Conservation (phyloP, 2,113 vertebrate species). For the Butorides virescens region DNA sequence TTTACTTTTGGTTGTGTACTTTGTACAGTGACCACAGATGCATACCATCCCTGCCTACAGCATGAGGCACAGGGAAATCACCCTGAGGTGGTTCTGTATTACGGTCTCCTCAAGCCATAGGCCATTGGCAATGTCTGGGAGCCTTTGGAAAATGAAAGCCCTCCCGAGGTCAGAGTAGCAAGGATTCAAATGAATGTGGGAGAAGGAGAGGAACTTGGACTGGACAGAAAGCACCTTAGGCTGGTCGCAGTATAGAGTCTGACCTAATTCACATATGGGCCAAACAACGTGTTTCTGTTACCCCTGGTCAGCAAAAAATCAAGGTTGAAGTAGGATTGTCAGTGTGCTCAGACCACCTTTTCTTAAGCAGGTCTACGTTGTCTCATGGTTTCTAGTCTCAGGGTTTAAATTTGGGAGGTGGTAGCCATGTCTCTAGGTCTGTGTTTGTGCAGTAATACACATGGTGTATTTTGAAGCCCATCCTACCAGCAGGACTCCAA, state of each 20-base stretch:
- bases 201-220: not conserved
- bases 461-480: not conserved
- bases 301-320: not conserved
- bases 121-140: not conserved
- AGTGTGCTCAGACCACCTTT: not conserved
- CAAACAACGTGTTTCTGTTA: not conserved
- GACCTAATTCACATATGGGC: not conserved
- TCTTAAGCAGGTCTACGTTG: not conserved
- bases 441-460: not conserved
- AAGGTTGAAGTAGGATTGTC: not conserved
- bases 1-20: not conserved
- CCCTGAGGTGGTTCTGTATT: not conserved
- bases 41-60: not conserved
- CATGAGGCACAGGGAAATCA: rapidly evolving
- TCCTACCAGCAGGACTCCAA: not conserved
- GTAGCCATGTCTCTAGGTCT: not conserved
- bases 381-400: not conserved
- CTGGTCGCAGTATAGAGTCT: not conserved
- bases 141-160: not conserved
- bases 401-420: not conserved
- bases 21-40: rapidly evolving
- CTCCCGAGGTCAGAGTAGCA: not conserved
- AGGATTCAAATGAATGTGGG: not conserved
- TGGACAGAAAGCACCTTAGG: not conserved
- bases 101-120: not conserved